Evolutionary conservation across 23 tunicate genomes (phyloP), one percentile per base, ranked within the genome.

Genomic region (Ascidia mentula): DNA sequence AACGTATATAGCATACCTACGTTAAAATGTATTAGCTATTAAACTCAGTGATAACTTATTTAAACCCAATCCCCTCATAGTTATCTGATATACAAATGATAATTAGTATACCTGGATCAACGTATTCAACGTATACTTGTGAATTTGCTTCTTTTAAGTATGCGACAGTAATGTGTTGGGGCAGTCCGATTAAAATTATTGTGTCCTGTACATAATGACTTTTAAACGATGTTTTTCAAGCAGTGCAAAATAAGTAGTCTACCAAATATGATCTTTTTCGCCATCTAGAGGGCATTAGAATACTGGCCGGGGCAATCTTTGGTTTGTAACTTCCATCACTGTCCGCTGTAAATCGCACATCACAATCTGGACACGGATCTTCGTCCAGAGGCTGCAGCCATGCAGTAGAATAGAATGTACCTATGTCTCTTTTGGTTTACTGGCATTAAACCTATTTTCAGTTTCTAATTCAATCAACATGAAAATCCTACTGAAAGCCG

Each of bases 361-460:
- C 99, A 61, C 99, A 96, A 65, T 96, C 99, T 20, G 99, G 99
- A 80, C 99, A 96, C 20, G 99, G 99, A 60, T 96, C 99, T 78
- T 96, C 99, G 53, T 96, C 99, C 75, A 96, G 74, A 2, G 99
- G 99, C 96, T 96, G n/a, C n/a, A n/a, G n/a, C n/a, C n/a, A n/a
- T n/a, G n/a, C n/a, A n/a, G n/a, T n/a, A n/a, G n/a, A n/a, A n/a
- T n/a, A n/a, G n/a, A n/a, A n/a, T n/a, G n/a, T n/a, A n/a, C n/a
- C n/a, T n/a, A n/a, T n/a, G n/a, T n/a, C n/a, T n/a, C n/a, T n/a
- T n/a, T n/a, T n/a, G n/a, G n/a, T n/a, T n/a, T n/a, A n/a, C n/a
- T n/a, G n/a, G n/a, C n/a, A n/a, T n/a, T n/a, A n/a, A n/a, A n/a
- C n/a, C n/a, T n/a, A n/a, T n/a, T n/a, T n/a, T n/a, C n/a, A n/a